Evolutionary conservation across 2,113 vertebrate genomes (phyloP), one percentile per base, ranked within the genome.

Genomic region (Thalassarche chlororhynchos): DNA sequence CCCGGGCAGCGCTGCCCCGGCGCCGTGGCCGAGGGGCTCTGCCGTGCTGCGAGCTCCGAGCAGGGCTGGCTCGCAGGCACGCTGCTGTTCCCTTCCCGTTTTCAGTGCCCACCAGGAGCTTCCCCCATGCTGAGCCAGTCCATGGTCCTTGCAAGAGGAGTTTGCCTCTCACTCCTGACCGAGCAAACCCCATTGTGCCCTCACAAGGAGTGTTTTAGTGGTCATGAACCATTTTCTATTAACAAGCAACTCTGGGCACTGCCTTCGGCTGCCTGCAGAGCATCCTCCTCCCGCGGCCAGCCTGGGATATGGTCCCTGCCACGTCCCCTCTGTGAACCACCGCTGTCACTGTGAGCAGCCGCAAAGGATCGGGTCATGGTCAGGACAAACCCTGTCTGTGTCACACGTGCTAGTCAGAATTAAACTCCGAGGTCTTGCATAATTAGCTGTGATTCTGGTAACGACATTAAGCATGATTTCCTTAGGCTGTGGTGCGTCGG

Each of bases 171-270:
- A 3, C 52, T 66, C 12, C 7, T 12, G 15, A 8, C 25, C 0
- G 0, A 51, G 54, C 44, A 64, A 25, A 31, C 4, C 34, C 42
- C 15, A 10, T 6, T 20, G 42, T 69, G 61, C 17, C 32, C 19
- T 51, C 65, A 6, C 5, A 0, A 12, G 31, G 62, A 54, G 52
- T 1, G 3, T n/a, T 66, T 70, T 32, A 7, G 24, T 70, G 70
- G 46, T 17, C 46, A 25, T 1, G 10, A 58, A 31, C 14, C 0
- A 0, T 42, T 81, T 66, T 44, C 19, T 38, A 5, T 26, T 6
- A n/a, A 14, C 14, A 6, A 26, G 29, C 4, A 1, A 3, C n/a
- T 34, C 64, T 1, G 2, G 44, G 36, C 8, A 7, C 44, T 0
- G 9, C 20, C n/a, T 47, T 17, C 38, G 15, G 54, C 36, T 55